phyloP scores from a whole-genome alignment of 2,888 invertebrate species.

The Eupeodes latifasciatus region DNA sequence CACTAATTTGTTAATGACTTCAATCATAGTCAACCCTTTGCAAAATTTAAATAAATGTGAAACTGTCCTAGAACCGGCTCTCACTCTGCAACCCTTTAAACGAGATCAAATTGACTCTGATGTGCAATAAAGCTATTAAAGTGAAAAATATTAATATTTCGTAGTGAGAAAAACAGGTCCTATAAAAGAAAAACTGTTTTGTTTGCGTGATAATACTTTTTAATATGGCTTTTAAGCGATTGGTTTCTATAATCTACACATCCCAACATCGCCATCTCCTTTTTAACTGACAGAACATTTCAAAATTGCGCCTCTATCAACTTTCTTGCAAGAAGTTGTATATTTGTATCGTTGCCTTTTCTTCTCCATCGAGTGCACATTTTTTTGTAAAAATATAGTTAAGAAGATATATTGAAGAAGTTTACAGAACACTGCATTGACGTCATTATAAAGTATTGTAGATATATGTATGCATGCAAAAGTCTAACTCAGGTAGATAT shows the following conservation, averaged over 20 bases:
- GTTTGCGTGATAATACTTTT: conserved; percentile 2
- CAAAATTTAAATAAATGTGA: no score
- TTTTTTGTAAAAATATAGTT: conserved; percentile 9
- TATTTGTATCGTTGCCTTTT: not conserved
- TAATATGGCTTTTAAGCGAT: conserved; percentile 1
- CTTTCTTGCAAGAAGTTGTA: not conserved
- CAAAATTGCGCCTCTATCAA: not conserved
- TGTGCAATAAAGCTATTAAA: not conserved
- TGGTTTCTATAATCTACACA: not conserved
- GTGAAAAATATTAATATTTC: not conserved
- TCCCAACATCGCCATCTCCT: not conserved
- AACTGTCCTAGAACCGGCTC: no score
- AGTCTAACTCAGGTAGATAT: not conserved
- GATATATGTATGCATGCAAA: not conserved
- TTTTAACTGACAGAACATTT: not conserved
- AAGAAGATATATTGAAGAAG: not conserved
- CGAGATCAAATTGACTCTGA: no score
- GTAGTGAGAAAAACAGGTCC: not conserved
- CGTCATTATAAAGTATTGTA: not conserved
- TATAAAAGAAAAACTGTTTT: not conserved
- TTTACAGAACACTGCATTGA: conserved; percentile 6
- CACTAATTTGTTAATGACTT: no score
- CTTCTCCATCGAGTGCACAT: not conserved
- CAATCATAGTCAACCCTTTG: no score
- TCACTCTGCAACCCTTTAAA: no score